Percentiles rank a stretch among this genome's conserved stretches.
These are phyloP conservation scores for Labrus mixtus DNA, from an alignment of 2,113 vertebrate species.

Conservation along the genomic window DNA sequence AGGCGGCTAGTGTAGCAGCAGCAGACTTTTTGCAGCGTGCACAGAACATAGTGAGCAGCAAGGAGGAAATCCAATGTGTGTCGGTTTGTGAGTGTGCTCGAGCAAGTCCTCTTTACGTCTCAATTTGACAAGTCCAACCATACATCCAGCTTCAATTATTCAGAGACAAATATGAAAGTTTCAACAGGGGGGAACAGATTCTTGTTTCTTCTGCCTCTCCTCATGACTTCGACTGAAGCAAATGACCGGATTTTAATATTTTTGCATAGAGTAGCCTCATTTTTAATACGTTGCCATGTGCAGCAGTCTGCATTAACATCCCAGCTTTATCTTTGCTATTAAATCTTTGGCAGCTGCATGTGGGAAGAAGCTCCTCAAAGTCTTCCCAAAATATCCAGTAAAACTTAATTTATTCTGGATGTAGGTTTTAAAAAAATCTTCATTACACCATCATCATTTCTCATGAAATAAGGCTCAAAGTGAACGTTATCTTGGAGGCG, in stretches of 20 bases:
- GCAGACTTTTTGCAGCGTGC: not conserved
- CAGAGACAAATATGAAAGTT: not conserved
- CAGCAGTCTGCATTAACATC: conserved; percentile 16
- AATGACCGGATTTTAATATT: conserved; percentile 20
- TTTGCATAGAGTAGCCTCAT: not conserved
- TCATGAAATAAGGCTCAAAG: conserved; percentile 3
- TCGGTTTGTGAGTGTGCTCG: not conserved
- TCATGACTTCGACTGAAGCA: not conserved
- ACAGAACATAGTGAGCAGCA: not conserved
- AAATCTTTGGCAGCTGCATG: conserved; percentile 30
- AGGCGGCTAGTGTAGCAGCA: not conserved
- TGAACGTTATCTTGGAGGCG: not conserved
- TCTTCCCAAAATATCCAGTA: conserved; percentile 31
- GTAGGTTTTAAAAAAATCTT: conserved; percentile 4
- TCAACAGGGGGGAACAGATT: too few relatives aligned
- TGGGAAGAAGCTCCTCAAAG: conserved; percentile 20
- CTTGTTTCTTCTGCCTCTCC: not conserved
- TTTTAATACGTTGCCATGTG: conserved; percentile 4
- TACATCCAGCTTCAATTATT: not conserved
- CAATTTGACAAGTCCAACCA: not conserved
- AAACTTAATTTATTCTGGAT: conserved; percentile 43
- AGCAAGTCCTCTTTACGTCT: not conserved
- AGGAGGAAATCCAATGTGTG: not conserved
- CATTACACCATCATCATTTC: conserved; percentile 1
- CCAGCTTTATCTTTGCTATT: conserved; percentile 36